Base-by-base conservation (phyloP, 2,888 invertebrate species). In the Chloromyia formosa region DNA sequence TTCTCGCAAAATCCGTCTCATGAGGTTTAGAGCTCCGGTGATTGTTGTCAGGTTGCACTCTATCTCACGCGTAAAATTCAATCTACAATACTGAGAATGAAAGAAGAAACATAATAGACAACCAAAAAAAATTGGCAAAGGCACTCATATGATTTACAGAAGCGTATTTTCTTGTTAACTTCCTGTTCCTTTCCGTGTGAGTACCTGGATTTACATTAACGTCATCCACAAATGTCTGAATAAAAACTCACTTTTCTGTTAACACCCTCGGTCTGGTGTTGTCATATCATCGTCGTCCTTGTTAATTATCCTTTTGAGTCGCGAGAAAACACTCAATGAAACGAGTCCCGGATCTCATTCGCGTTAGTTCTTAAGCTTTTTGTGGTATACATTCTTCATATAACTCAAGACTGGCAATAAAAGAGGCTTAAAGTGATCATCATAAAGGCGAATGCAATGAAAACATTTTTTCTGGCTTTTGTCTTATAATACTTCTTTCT, bases 361-460 rank as follows among this genome's bases (percentile, higher is more conserved):
- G 69, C 54, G 35, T 69, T 69, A 69, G 69, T 56, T 54, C 69
- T 69, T 69, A 69, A 69, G 69, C 69, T 53, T 64, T 64, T 64
- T 42, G 42, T 64, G 64, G 16, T 64, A 35, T 68, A 68, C 53
- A 68, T 82, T 83, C 83, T 82, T 82, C 81, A 82, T 81, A 81
- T 81, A 80, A 80, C 77, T 79, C 79, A 78, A 77, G 79, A 79
- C 79, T 78, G 78, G 79, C 79, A 83, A 84, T 84, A 84, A 84
- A 84, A 84, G 82, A 82, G 82, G 82, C 84, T 83, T 84, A 82
- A 84, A 84, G 83, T 84, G 83, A 84, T 84, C 84, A 84, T 83
- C 83, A 83, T 84, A 84, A 84, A 84, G 81, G 83, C 84, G 81
- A 82, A 82, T 84, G 83, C 83, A 83, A 84, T 84, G 84, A 84